Evolutionary conservation across 2,797 vertebrate species (phyloP), one percentile per base, ranked within the genome.

Genomic region (Gallirallus australis): DNA sequence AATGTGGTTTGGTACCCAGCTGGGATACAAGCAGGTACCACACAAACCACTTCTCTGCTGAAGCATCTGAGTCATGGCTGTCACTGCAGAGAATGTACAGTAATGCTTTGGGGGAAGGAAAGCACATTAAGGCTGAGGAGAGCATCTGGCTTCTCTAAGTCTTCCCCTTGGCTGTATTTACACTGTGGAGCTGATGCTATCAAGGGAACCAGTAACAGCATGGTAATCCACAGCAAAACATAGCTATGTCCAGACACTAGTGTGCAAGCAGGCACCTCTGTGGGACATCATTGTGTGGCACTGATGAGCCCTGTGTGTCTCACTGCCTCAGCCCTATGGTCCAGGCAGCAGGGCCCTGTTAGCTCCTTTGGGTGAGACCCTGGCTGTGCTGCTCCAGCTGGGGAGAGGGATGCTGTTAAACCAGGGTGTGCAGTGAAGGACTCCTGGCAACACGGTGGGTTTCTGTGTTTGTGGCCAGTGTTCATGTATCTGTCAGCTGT

Each of bases 201-300:
- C 48, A 19, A 59, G 78, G 90, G 77, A 84, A 86, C 35, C 59
- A 82, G 76, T 40, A 86, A 82, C 65, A 93, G 23, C 50, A 65
- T 3, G n/a, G 40, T 94, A 92, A 92, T 95, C 79, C 84, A 53
- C 93, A 85, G 79, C 65, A 94, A 89, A 91, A 72, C 64, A 65
- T 3, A 59, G 81, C 71, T 61, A 68, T 71, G 70, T 64, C 68
- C 72, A 19, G 89, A 89, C 92, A 71, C 76, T 83, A 61, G 92
- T 69, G 89, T 75, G 84, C 53, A n/a, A 28, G 61, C 12, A 11
- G 40, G 39, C 1, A 66, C 60, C 54, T 77, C 64, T 31, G 30
- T 1, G 15, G 78, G 64, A 7, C 50, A 24, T 24, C 1, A 0
- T 33, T 9, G 28, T 3, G 21, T 23, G 5, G 17, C 0, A 1